Conservation (phyloP, 2,797 vertebrate genomes). For the Pseudochirops corinnae region DNA sequence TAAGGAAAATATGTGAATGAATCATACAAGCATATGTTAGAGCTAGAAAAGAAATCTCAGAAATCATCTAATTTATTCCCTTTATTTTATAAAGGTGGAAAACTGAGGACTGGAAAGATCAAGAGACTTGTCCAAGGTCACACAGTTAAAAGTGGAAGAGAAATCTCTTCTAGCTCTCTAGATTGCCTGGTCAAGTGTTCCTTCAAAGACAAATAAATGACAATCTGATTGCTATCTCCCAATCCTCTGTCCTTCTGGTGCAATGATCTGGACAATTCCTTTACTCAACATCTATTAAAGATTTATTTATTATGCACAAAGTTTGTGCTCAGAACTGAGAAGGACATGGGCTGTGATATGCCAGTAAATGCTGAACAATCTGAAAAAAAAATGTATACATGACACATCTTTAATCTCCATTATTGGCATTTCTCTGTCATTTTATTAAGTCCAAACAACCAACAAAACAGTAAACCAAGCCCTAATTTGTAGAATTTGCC, state of each 20-base stretch:
- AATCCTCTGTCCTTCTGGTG: not conserved
- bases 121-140: not conserved
- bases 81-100: not conserved
- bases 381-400: not conserved
- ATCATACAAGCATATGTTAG: not conserved
- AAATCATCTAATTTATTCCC: not conserved
- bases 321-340: not conserved
- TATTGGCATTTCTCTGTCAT: not conserved
- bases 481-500: not conserved
- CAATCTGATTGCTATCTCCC: not conserved
- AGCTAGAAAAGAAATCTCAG: not conserved
- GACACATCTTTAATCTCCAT: not conserved
- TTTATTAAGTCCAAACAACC: not conserved
- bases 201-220: not conserved
- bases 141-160: not conserved
- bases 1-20: slow-evolving; percentile 1
- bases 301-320: not conserved
- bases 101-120: not conserved
- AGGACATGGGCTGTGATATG: not conserved
- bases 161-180: not conserved
- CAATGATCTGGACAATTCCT: not conserved
- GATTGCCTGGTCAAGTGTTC: not conserved
- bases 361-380: not conserved
- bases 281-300: not conserved
- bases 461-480: not conserved